phyloP scores from a whole-genome alignment of 2,113 vertebrate genomes.

The Neoarius graeffei region DNA sequence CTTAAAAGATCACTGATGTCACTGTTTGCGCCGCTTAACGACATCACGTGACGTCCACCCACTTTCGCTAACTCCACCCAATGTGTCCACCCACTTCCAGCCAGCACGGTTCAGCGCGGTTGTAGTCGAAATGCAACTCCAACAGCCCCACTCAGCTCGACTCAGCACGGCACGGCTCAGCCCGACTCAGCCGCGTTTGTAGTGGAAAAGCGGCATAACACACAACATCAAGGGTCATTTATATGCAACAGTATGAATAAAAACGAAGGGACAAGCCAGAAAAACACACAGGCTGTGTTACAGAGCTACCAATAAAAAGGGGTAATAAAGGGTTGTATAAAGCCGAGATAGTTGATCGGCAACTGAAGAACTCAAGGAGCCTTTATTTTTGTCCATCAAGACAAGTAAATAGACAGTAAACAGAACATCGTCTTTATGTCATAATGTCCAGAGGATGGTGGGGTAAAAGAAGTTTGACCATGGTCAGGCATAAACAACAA shows the following conservation, averaged over 20 bases:
- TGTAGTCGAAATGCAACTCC: too few species aligned
- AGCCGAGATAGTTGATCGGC: neutral
- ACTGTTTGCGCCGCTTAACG: too few species aligned
- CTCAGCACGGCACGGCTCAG: too few species aligned
- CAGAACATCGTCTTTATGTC: neutral
- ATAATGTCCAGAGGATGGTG: neutral
- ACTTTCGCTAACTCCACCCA: too few species aligned
- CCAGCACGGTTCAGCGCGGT: too few species aligned
- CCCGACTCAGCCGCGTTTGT: too few species aligned
- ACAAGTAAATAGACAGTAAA: neutral
- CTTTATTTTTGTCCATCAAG: neutral
- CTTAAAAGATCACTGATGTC: too few species aligned
- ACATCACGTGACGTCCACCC: too few species aligned
- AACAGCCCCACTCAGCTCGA: too few species aligned
- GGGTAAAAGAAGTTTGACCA: neutral
- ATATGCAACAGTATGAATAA: neutral
- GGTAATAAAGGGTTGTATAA: neutral
- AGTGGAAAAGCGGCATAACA: too few species aligned
- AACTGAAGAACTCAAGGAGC: neutral
- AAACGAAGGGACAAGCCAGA: neutral
- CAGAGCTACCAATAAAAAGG: neutral
- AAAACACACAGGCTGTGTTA: neutral
- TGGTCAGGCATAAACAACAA: neutral
- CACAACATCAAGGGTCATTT: neutral
- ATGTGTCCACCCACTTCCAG: too few species aligned